These are phyloP conservation scores for Lepidocyrtinus sp. DNA, from an alignment of 2,888 invertebrate species.

Conservation along the genomic window DNA sequence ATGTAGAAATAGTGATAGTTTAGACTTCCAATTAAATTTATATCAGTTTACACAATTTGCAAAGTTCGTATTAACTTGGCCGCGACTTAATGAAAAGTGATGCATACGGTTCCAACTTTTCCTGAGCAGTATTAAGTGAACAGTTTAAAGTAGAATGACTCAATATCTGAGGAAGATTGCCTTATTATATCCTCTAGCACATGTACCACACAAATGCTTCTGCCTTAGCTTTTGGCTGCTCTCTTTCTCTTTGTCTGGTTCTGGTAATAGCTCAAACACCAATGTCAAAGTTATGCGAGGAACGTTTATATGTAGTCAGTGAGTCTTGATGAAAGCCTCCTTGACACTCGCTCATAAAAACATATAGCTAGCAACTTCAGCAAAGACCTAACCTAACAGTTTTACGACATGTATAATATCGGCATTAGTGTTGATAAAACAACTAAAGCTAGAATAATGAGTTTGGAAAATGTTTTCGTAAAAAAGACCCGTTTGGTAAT, in stretches of 20 bases:
- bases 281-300: not conserved
- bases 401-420: not conserved
- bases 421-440: not conserved
- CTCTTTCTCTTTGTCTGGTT: not conserved
- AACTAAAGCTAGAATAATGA: not conserved
- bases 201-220: not conserved
- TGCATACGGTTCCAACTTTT: not conserved
- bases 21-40: too few relatives aligned
- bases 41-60: too few relatives aligned
- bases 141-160: not conserved
- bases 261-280: not conserved
- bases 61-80: too few relatives aligned
- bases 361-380: not conserved
- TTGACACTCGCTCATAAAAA: not conserved
- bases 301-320: not conserved
- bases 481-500: not conserved
- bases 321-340: not conserved
- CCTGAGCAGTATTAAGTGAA: not conserved
- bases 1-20: too few relatives aligned
- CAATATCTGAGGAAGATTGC: not conserved
- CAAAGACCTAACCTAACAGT: too few relatives aligned
- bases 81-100: not conserved
- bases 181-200: not conserved
- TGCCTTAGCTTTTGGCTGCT: not conserved
- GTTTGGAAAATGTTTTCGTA: not conserved